Evolutionary conservation across 1,140 invertebrate genomes (phyloP), one percentile per base, ranked within the genome.

Genomic region (Protaetia brevitarsis): DNA sequence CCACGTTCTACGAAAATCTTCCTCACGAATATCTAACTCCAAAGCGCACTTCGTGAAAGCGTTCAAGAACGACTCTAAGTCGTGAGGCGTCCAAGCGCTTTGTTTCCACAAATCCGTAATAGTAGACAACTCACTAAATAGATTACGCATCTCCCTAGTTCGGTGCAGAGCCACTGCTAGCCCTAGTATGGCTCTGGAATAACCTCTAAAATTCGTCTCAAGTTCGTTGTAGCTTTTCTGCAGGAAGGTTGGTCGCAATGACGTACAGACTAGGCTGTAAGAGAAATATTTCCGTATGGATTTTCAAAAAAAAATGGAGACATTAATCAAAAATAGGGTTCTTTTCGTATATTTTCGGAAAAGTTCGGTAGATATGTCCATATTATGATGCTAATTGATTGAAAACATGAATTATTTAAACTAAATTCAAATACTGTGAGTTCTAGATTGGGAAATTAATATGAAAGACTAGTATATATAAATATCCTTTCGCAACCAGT

Each of bases 111-210:
- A 34, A 29, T 80, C 78, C 4, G 77, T 62, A 60, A 79, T 76
- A 34, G 86, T 80, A 61, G 89, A 82, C 3, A 92, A 74, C 72
- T 92, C 90, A 0, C 89, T 78, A 70, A 92, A 92, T 10, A 91
- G 80, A 37, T 87, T 89, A 69, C 88, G 80, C 16, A 95, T 80
- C 75, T 97, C 95, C 70, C 94, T 83, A 8, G 89, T 89, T 51
- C 94, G 86, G 78, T 96, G 94, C 26, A 97, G 78, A 73, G 92
- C 92, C 70, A 87, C 89, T 0, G 92, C 94, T 67, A 97, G 85
- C 13, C 88, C 89, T 11, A 97, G 85, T 45, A 97, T 80, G 0
- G 90, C 87, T 72, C 94, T 85, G 11, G 91, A 93, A 72, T 95
- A 90, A 1, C 86, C 83, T 73, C 92, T 87, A 73, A 95, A 95